Base-by-base conservation (phyloP, 2,113 vertebrate genomes). In the Orcinus orca region DNA sequence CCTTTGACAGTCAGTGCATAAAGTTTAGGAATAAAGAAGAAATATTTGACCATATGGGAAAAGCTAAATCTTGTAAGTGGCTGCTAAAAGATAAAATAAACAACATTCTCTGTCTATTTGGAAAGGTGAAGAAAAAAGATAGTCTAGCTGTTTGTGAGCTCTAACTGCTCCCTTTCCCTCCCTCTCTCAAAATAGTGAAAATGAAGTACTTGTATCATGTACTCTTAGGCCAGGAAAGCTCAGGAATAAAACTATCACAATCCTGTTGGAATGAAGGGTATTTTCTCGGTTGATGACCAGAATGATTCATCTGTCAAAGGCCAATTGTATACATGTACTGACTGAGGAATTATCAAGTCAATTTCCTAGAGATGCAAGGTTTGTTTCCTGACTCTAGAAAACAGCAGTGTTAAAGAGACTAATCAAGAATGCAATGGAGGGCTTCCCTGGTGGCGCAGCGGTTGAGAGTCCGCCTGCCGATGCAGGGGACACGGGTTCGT, bases 301-400 rank as follows among this genome's bases (percentile, higher is more conserved):
- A 84, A 86, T 44, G 63, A 96, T 85, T 95, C 80, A 95, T 63
- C 70, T 90, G 8, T 90, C 92, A 97, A 92, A 65, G 83, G 91
- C 44, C 71, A 91, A 38, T 41, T 29, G 86, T 23, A 65, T 38
- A 36, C 13, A 85, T 8, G 8, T 44, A 73, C 67, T 80, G 29
- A 9, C 4, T 60, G 41, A 77, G 53, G 73, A 21, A 95, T 76
- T 95, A 88, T 70, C 29, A 85, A 70, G 44, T 47, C 50, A 77
- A 17, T 67, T 93, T 90, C 20, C 25, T 47, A 91, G 20, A 94
- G 71, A 96, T 79, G 26, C 86, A 93, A 97, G 47, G 3, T 63
- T 73, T 95, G 29, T 86, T 89, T 73, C n/a, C 36, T n/a, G 33
- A 74, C 53, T 65, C 36, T 25, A 80, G 29, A 26, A 94, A 95